These are phyloP conservation scores for Bettongia penicillata DNA, from an alignment of 2,113 vertebrate species.

Conservation along the genomic window DNA sequence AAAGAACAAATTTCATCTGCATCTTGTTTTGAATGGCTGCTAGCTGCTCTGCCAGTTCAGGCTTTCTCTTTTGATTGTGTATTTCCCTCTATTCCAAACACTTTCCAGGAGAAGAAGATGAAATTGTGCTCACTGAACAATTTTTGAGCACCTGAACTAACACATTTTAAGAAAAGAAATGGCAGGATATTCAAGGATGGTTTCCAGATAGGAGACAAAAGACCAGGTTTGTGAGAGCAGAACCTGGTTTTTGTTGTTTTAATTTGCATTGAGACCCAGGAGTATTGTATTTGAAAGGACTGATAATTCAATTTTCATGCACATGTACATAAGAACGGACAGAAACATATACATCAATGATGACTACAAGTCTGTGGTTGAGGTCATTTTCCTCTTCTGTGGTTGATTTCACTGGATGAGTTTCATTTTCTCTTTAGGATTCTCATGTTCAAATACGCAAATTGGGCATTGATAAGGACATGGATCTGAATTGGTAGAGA, in stretches of 20 bases:
- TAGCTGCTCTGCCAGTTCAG: not conserved
- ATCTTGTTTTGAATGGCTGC: not conserved
- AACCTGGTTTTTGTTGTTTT: not conserved
- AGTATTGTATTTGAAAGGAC: not conserved
- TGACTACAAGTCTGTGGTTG: not conserved
- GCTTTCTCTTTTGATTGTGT: not conserved
- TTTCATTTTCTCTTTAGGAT: not conserved
- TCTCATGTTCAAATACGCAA: not conserved
- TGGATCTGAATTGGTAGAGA: not conserved
- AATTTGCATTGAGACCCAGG: not conserved
- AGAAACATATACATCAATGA: not conserved
- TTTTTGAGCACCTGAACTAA: too few relatives aligned
- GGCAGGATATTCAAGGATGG: too few relatives aligned
- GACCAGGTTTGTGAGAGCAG: not conserved
- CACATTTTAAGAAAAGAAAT: too few relatives aligned
- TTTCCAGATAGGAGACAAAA: not conserved
- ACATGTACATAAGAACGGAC: not conserved
- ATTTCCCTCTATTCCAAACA: too few relatives aligned
- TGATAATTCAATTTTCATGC: not conserved
- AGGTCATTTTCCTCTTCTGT: not conserved
- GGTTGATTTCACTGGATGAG: constrained; percentile 45
- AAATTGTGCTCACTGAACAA: too few relatives aligned
- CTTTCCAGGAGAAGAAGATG: too few relatives aligned
- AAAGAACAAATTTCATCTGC: not conserved
- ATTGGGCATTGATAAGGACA: not conserved